Percentiles rank a stretch among this genome's conserved stretches.
These are phyloP conservation scores for Arion vulgaris DNA, from an alignment of 1,140 invertebrate species.

Conservation along the genomic window DNA sequence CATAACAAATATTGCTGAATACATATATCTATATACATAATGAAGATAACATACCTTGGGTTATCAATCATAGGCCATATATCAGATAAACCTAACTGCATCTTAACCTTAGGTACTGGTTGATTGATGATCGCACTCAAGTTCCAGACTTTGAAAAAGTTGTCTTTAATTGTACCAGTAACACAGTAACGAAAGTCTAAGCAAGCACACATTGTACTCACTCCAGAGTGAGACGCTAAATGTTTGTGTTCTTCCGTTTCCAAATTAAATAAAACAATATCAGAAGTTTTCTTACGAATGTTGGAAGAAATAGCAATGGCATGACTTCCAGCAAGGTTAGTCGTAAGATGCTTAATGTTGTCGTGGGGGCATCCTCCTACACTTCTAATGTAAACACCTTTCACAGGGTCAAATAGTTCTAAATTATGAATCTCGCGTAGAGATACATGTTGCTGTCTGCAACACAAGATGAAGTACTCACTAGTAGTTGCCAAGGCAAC, in stretches of 20 bases:
- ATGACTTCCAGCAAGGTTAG: slow-evolving; percentile 66
- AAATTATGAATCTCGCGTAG: slow-evolving; percentile 64
- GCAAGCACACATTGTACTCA: slow-evolving; percentile 61
- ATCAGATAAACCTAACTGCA: slow-evolving; percentile 56
- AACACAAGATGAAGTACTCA: slow-evolving; percentile 67
- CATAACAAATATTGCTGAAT: not conserved
- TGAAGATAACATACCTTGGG: slow-evolving; percentile 43
- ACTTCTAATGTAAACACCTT: slow-evolving; percentile 62
- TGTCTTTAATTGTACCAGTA: slow-evolving; percentile 62
- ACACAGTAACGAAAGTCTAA: slow-evolving; percentile 64
- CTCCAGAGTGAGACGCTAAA: slow-evolving; percentile 64
- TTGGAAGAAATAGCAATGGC: slow-evolving; percentile 61
- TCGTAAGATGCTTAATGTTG: slow-evolving; percentile 54
- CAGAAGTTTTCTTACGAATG: slow-evolving; percentile 58
- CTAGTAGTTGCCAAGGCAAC: slow-evolving; percentile 60
- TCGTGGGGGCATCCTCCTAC: slow-evolving; percentile 67
- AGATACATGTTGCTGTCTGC: slow-evolving; percentile 64
- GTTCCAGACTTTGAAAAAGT: slow-evolving; percentile 67
- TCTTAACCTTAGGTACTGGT: slow-evolving; percentile 62
- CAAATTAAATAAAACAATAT: slow-evolving; percentile 70
- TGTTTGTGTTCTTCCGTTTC: slow-evolving; percentile 73
- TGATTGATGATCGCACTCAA: slow-evolving; percentile 64
- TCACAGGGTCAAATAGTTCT: slow-evolving; percentile 66
- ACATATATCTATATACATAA: too few species aligned
- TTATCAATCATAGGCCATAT: slow-evolving; percentile 67